phyloP scores from a whole-genome alignment of 2,113 vertebrate species.

The Percina caprodes region DNA sequence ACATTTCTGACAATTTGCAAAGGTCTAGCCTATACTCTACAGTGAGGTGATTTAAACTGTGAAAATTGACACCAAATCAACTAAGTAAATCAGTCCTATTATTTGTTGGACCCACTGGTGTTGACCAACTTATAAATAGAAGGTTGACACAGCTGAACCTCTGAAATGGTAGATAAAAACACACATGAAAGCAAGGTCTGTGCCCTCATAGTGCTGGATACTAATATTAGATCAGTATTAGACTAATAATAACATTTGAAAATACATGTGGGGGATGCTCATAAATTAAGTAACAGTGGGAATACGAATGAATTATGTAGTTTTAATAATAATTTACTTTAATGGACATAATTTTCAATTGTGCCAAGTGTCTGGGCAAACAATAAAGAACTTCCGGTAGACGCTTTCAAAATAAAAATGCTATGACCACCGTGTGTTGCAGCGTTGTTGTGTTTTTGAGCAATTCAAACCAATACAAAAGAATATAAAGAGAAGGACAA shows the following conservation, averaged over 20 bases:
- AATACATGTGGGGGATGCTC: neutral
- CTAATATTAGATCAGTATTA: neutral
- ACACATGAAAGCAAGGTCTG: neutral
- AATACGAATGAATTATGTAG: neutral
- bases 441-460: neutral
- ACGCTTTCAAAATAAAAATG: constrained; percentile 50
- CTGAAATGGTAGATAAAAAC: constrained; percentile 47
- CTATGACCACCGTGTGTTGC: neutral
- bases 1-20: constrained; percentile 10
- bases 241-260: neutral
- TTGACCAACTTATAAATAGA: constrained; percentile 68
- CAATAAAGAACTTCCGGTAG: constrained; percentile 39
- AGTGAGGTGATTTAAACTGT: neutral
- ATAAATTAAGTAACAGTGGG: neutral
- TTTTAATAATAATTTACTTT: neutral
- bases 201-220: neutral
- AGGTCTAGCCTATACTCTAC: neutral
- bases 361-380: neutral
- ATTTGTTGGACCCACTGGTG: constrained; percentile 29
- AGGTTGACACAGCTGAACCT: constrained; percentile 50
- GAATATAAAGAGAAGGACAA: accelerated
- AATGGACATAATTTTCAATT: too few species aligned
- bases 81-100: neutral
- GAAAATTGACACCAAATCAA: constrained; percentile 64
- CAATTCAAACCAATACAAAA: neutral